Conservation (phyloP, 2,113 vertebrate species). For the Phalacrocorax aristotelis region DNA sequence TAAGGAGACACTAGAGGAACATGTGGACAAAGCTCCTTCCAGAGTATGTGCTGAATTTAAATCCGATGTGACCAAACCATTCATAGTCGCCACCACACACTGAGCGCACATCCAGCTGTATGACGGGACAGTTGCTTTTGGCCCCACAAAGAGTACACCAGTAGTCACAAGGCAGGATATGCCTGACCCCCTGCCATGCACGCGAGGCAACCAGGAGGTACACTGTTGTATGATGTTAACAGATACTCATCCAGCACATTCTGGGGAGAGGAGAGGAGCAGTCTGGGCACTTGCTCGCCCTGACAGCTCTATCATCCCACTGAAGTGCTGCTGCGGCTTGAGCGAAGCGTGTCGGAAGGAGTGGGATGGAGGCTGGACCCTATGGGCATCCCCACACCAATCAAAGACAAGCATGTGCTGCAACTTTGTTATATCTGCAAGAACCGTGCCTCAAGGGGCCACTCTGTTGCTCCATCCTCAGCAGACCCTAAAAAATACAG, state of each 20-base stretch:
- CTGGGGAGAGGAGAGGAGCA: not conserved
- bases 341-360: not conserved
- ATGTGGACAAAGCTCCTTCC: not conserved
- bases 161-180: no score
- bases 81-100: not conserved
- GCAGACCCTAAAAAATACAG: not conserved
- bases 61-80: not conserved
- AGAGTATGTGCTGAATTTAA: not conserved
- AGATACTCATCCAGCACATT: not conserved
- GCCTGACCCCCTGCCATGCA: fast-evolving
- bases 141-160: no score
- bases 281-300: not conserved
- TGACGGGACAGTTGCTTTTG: not conserved
- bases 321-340: not conserved
- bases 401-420: not conserved
- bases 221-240: fast-evolving
- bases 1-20: not conserved
- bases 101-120: fast-evolving
- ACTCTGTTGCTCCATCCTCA: not conserved
- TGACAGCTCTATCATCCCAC: not conserved
- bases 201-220: not conserved
- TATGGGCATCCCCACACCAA: not conserved
- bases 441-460: not conserved
- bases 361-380: not conserved
- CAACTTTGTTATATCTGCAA: not conserved